Percentiles rank a stretch among this genome's conserved stretches.
These are phyloP conservation scores for Drosophila kurseongensis DNA, from an alignment of 1,140 invertebrate genomes.

Conservation along the genomic window DNA sequence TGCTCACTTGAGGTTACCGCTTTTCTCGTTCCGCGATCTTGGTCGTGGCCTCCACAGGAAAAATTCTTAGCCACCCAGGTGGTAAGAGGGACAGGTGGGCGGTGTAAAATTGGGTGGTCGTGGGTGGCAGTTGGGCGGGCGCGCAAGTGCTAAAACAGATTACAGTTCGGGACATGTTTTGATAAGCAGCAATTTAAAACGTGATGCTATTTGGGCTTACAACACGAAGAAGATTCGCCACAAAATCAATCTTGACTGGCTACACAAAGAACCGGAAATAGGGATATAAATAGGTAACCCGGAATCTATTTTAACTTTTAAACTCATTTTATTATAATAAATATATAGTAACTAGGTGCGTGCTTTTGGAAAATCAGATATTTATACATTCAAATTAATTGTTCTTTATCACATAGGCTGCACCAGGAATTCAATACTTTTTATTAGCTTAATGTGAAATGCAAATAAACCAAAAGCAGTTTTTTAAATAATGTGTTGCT, in stretches of 20 bases:
- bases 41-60: constrained; percentile 25
- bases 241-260: constrained; percentile 36
- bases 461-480: too few relatives aligned
- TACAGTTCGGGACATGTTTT: constrained; percentile 82
- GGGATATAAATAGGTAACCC: neutral
- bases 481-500: too few relatives aligned
- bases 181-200: constrained; percentile 83
- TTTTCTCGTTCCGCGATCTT: constrained; percentile 58
- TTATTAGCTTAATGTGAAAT: too few relatives aligned
- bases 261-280: neutral
- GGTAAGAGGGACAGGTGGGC: constrained; percentile 6
- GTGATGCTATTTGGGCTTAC: constrained; percentile 81
- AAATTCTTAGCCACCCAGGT: constrained; percentile 29
- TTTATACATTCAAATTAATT: too few relatives aligned
- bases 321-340: too few relatives aligned
- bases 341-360: too few relatives aligned
- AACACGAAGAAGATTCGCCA: constrained; percentile 18
- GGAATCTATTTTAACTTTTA: neutral
- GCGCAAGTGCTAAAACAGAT: constrained; percentile 75
- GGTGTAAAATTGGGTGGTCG: neutral
- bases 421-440: too few relatives aligned
- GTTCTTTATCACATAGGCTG: too few relatives aligned
- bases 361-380: too few relatives aligned
- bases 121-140: constrained; percentile 38
- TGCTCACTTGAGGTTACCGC: constrained; percentile 59